Evolutionary conservation across 64 coral and sea anemone genomes (phyloP).

Genomic region (Exaiptasia diaphana): DNA sequence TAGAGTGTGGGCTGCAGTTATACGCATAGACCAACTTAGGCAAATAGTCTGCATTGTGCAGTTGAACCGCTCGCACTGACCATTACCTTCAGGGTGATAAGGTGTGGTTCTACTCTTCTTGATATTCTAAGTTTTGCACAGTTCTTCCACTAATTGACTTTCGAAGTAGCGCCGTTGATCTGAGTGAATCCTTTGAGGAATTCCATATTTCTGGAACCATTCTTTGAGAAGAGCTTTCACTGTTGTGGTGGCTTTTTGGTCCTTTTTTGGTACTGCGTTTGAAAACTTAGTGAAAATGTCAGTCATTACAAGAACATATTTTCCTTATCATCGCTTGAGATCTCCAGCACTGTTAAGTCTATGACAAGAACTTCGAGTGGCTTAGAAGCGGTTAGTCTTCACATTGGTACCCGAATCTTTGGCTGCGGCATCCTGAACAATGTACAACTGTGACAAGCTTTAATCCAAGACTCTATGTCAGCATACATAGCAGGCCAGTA

Average conservation of each 20-base stretch:
- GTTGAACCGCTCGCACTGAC: conserved; percentile 57
- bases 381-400: conserved; percentile 7
- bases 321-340: not conserved
- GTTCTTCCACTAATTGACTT: conserved; percentile 18
- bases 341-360: conserved; percentile 25
- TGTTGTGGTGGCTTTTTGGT: conserved; percentile 43
- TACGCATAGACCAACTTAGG: not conserved
- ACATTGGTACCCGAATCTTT: conserved; percentile 21
- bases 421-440: conserved; percentile 4
- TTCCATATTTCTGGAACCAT: conserved; percentile 38
- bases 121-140: conserved; percentile 28
- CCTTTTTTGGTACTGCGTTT: conserved; percentile 18
- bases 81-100: conserved; percentile 48
- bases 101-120: conserved; percentile 47
- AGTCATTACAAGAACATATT: conserved; percentile 31
- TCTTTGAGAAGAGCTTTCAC: conserved; percentile 49
- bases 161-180: conserved; percentile 54
- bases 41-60: not conserved
- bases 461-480: conserved; percentile 23
- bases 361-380: conserved; percentile 37
- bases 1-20: not conserved
- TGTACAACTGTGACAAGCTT: not conserved
- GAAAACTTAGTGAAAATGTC: conserved; percentile 37
- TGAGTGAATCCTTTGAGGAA: conserved; percentile 35
- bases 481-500: conserved; percentile 24